Conservation (phyloP, 2,797 vertebrate genomes). For the Rhincodon typus region DNA sequence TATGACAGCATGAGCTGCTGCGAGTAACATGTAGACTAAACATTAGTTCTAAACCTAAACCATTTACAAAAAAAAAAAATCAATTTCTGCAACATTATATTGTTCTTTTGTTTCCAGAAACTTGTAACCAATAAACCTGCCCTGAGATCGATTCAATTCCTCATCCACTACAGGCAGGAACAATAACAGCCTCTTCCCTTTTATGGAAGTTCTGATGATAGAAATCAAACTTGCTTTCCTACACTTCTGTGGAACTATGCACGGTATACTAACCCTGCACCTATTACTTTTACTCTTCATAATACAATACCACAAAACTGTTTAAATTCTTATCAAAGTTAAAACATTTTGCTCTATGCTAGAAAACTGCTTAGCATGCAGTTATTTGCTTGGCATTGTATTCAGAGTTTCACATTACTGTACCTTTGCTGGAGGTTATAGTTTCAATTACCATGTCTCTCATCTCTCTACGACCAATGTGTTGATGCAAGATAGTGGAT, state of each 20-base stretch:
- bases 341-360: background rate
- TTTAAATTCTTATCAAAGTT: background rate
- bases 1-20: background rate
- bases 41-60: background rate
- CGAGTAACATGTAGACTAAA: background rate
- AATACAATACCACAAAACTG: background rate
- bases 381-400: background rate
- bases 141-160: background rate
- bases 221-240: background rate
- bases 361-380: background rate
- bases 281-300: background rate
- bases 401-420: constrained; percentile 6
- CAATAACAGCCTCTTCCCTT: background rate
- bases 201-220: background rate
- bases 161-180: background rate
- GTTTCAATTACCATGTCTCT: constrained; percentile 93
- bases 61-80: background rate
- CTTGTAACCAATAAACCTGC: background rate
- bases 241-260: background rate
- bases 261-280: background rate
- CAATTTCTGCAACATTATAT: background rate
- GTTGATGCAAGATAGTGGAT: constrained; percentile 77
- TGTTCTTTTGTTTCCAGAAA: background rate
- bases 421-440: constrained; percentile 72
- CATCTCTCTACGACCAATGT: constrained; percentile 89